Evolutionary conservation across 1,140 invertebrate species (phyloP).

Genomic region (Trypoxylus dichotomus): DNA sequence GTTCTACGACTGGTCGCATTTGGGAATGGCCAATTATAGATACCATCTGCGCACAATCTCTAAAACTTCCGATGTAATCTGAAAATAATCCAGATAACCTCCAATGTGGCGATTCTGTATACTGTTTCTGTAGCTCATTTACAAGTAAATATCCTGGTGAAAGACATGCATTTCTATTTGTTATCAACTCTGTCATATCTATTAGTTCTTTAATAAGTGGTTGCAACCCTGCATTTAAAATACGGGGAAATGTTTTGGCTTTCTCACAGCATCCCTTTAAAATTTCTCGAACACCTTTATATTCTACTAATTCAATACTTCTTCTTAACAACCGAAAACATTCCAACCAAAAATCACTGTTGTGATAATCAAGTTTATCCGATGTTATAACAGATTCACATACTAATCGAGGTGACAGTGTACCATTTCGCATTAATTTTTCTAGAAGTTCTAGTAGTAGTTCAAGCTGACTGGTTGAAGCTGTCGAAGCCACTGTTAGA

Average conservation of each 20-base stretch:
- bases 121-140: slow-evolving; percentile 89
- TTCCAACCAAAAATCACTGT: slow-evolving; percentile 84
- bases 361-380: slow-evolving; percentile 76
- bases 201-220: slow-evolving; percentile 80
- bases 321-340: slow-evolving; percentile 83
- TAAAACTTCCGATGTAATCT: slow-evolving; percentile 89
- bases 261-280: slow-evolving; percentile 92
- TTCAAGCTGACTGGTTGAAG: slow-evolving; percentile 71
- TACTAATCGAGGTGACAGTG: slow-evolving; percentile 70
- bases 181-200: slow-evolving; percentile 83
- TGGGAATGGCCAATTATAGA: slow-evolving; percentile 87
- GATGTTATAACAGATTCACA: slow-evolving; percentile 81
- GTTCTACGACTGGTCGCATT: slow-evolving; percentile 92
- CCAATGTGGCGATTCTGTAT: slow-evolving; percentile 90
- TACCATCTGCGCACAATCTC: slow-evolving; percentile 91
- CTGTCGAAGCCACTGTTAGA: slow-evolving; percentile 66
- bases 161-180: slow-evolving; percentile 89
- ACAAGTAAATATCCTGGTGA: slow-evolving; percentile 93
- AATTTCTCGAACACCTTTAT: slow-evolving; percentile 91
- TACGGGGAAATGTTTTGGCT: slow-evolving; percentile 74
- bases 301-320: slow-evolving; percentile 89
- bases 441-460: slow-evolving; percentile 73
- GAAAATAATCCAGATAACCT: slow-evolving; percentile 83
- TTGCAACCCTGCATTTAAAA: slow-evolving; percentile 75
- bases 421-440: slow-evolving; percentile 68